phyloP scores from a whole-genome alignment of 2,113 vertebrate genomes.

The rat (Rattus norvegicus) region DNA sequence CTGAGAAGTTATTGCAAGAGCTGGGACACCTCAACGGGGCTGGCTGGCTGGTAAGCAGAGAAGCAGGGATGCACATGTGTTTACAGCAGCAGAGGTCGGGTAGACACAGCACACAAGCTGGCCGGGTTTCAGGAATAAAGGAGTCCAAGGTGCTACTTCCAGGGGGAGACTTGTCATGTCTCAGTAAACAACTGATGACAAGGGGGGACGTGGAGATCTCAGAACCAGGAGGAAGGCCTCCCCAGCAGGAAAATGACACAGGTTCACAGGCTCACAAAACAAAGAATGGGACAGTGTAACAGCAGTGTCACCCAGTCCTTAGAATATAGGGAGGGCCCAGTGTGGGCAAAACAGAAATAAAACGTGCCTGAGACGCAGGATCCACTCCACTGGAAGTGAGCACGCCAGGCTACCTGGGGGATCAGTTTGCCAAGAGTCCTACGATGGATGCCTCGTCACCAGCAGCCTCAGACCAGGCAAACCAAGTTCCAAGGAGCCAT shows the following conservation, averaged over 20 bases:
- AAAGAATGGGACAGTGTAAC: not conserved
- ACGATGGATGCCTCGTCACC: not conserved
- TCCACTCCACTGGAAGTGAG: not conserved
- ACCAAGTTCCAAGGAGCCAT: not conserved
- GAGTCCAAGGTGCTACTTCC: not conserved
- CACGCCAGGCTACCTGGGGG: not conserved
- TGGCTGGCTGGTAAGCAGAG: not conserved
- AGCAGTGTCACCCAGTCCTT: not conserved
- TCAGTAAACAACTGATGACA: not conserved
- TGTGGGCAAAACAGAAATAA: not conserved
- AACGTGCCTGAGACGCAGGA: not conserved
- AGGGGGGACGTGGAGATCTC: not conserved
- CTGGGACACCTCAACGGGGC: not conserved
- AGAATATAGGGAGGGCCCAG: not conserved
- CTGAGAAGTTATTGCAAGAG: not conserved
- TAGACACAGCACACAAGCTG: not conserved
- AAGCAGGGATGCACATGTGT: accelerated
- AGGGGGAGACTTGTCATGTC: no score
- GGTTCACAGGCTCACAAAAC: not conserved
- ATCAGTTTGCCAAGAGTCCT: not conserved
- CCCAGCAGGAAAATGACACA: not conserved
- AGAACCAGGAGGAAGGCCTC: not conserved
- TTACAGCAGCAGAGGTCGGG: accelerated
- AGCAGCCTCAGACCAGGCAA: not conserved
- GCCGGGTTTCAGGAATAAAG: accelerated